These are phyloP conservation scores for Coleophora flavipennella DNA, from an alignment of 2,888 invertebrate genomes.

Conservation along the genomic window DNA sequence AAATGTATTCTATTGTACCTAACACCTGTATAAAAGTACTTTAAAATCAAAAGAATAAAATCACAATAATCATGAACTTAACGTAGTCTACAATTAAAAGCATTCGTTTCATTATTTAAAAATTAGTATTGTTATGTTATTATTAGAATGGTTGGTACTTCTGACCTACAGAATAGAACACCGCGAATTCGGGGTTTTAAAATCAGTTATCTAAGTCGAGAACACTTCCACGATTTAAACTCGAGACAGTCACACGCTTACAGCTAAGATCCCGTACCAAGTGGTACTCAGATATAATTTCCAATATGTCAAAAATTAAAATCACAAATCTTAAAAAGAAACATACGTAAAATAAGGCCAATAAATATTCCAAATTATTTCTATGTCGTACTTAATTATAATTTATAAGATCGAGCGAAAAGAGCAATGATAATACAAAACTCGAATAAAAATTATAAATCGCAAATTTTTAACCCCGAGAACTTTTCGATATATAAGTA, in stretches of 20 bases:
- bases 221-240: slow-evolving; percentile 32
- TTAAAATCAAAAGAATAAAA: slow-evolving; percentile 40
- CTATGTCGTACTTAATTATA: no score
- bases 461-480: slow-evolving; percentile 7
- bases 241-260: slow-evolving; percentile 61
- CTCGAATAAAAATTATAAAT: slow-evolving; percentile 18
- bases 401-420: slow-evolving; percentile 20
- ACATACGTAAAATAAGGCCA: slow-evolving; percentile 53
- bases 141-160: slow-evolving; percentile 16
- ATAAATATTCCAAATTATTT: no score
- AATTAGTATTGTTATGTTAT: slow-evolving; percentile 14
- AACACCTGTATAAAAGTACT: no score
- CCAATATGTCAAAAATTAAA: slow-evolving; percentile 29
- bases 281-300: slow-evolving; percentile 38
- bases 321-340: slow-evolving; percentile 21
- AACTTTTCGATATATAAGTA: slow-evolving; percentile 8
- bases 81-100: slow-evolving; percentile 27
- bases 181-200: slow-evolving; percentile 42
- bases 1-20: no score
- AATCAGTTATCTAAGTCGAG: slow-evolving; percentile 41
- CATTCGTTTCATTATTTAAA: slow-evolving; percentile 13
- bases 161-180: slow-evolving; percentile 21
- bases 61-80: slow-evolving; percentile 36
- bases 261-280: slow-evolving; percentile 49
- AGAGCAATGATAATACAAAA: slow-evolving; percentile 26